Conservation (phyloP, 2,797 vertebrate species). For the Botia kubotai region DNA sequence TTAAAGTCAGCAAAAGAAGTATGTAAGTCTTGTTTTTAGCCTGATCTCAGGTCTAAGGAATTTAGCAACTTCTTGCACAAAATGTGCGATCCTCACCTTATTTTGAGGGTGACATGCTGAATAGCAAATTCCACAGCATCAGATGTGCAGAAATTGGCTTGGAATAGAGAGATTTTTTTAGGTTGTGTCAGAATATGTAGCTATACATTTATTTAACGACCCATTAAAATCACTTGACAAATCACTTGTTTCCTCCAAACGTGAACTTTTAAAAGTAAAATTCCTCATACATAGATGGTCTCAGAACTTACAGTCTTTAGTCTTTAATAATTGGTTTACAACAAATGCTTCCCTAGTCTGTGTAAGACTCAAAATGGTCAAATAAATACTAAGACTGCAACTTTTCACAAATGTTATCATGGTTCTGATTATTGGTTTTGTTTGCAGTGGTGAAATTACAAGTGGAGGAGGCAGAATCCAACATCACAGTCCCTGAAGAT, state of each 20-base stretch:
- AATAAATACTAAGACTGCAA: background rate
- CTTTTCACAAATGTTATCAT: background rate
- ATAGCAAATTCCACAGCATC: background rate
- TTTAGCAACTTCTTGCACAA: constrained; percentile 20
- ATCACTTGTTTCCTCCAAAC: too few species aligned
- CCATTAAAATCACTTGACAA: too few species aligned
- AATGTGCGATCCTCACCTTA: constrained; percentile 43
- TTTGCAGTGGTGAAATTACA: constrained; percentile 86
- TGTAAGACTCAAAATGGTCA: background rate
- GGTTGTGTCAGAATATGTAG: background rate
- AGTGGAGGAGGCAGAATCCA: constrained; percentile 87
- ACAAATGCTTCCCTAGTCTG: background rate
- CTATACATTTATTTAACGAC: background rate
- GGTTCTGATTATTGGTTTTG: constrained; percentile 8
- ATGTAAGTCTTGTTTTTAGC: constrained; percentile 48
- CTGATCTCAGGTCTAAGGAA: constrained; percentile 32
- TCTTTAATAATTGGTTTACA: background rate
- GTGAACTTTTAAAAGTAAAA: too few species aligned
- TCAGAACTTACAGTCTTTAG: too few species aligned
- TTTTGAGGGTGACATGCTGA: background rate
- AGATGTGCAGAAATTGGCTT: constrained; percentile 8
- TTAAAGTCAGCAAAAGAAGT: constrained; percentile 7
- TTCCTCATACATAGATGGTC: too few species aligned
- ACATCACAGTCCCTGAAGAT: constrained; percentile 86
- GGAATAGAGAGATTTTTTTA: background rate